Percentiles rank a stretch among this genome's conserved stretches.
phyloP scores from a whole-genome alignment of 2,113 vertebrate genomes.

The Dolichallabes microphthalmus region DNA sequence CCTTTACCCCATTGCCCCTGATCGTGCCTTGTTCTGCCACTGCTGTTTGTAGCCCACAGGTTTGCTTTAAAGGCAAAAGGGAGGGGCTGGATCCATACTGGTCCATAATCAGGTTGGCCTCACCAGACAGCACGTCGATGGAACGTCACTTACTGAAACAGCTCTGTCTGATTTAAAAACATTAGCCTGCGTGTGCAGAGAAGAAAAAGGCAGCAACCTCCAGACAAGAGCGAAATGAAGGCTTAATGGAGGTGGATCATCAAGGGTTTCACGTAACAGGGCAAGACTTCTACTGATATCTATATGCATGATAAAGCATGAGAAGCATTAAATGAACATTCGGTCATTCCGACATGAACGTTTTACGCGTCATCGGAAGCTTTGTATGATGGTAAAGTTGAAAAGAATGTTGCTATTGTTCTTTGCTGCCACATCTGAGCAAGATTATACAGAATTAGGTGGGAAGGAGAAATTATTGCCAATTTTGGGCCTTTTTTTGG shows the following conservation, averaged over 20 bases:
- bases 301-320: background rate
- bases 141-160: slow-evolving; percentile 55
- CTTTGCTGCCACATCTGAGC: background rate
- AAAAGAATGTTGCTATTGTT: background rate
- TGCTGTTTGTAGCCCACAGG: slow-evolving; percentile 21
- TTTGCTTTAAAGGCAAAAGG: slow-evolving; percentile 30
- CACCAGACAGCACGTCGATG: slow-evolving; percentile 54
- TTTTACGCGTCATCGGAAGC: background rate
- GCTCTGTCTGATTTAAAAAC: slow-evolving; percentile 52
- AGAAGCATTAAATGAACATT: background rate
- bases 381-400: background rate
- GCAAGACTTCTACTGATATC: background rate
- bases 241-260: slow-evolving; percentile 22
- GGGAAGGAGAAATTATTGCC: background rate
- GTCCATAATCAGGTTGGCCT: slow-evolving; percentile 50
- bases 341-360: background rate
- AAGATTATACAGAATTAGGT: background rate
- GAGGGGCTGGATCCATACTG: slow-evolving; percentile 44
- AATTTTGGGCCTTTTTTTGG: background rate
- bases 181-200: slow-evolving; percentile 40
- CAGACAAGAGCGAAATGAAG: slow-evolving; percentile 3
- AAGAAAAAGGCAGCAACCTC: slow-evolving; percentile 6
- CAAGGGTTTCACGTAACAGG: background rate
- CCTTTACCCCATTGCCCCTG: background rate
- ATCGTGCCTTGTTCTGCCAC: slow-evolving; percentile 11